Conservation (phyloP, 2,888 invertebrate species). For the Diplazon laetatorius region DNA sequence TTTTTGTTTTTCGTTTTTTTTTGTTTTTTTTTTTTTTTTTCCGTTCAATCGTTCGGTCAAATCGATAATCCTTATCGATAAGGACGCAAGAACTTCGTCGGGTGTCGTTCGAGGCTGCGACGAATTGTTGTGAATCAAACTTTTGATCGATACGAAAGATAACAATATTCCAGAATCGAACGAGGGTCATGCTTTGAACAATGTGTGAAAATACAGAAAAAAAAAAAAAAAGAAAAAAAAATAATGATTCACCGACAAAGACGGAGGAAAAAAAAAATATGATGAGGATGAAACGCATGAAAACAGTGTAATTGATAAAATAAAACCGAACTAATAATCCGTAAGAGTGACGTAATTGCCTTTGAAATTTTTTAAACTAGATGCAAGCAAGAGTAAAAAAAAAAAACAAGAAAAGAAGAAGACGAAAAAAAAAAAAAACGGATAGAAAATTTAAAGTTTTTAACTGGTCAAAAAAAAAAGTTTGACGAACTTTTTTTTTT, state of each 20-base stretch:
- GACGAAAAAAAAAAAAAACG: constrained; percentile 40
- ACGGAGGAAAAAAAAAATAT: constrained; percentile 11
- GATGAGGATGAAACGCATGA: constrained; percentile 68
- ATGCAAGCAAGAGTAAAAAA: constrained; percentile 54
- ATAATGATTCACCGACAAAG: constrained; percentile 14
- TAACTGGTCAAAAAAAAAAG: background rate
- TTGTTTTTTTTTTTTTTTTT: too few species aligned
- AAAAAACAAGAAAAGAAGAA: constrained; percentile 16
- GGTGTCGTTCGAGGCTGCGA: background rate
- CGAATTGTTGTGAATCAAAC: too few species aligned
- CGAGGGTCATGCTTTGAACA: constrained; percentile 78
- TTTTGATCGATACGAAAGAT: too few species aligned
- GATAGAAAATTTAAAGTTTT: too few species aligned
- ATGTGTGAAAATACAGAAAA: constrained; percentile 59
- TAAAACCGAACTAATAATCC: constrained; percentile 71
- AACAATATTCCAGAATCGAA: constrained; percentile 30
- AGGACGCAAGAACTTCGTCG: background rate
- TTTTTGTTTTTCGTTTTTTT: background rate
- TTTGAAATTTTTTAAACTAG: constrained; percentile 74
- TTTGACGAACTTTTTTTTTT: constrained; percentile 6
- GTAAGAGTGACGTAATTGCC: constrained; percentile 73
- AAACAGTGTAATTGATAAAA: constrained; percentile 79
- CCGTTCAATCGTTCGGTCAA: constrained; percentile 11
- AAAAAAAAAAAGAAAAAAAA: constrained; percentile 23
- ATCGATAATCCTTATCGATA: constrained; percentile 9